Evolutionary conservation across 2,797 vertebrate species (phyloP).

Genomic region (Ptychadena robeensis): DNA sequence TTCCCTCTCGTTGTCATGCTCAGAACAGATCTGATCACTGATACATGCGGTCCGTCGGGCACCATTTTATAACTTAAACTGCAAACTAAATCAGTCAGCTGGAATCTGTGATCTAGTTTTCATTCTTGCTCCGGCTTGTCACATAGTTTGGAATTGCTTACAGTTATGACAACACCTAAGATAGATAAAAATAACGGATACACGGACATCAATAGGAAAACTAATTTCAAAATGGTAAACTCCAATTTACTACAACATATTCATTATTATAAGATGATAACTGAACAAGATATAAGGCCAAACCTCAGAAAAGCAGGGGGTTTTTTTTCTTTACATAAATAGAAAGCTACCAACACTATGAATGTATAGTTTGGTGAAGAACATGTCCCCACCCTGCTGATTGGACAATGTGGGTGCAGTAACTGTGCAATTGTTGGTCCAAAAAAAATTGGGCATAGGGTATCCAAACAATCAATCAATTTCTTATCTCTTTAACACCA

Average conservation of each 20-base stretch:
- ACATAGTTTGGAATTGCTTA: background rate
- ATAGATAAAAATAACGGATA: background rate
- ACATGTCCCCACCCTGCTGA: background rate
- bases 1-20: slow-evolving; percentile 49
- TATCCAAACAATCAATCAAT: too few species aligned
- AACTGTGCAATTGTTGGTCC: too few species aligned
- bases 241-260: background rate
- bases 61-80: slow-evolving; percentile 42
- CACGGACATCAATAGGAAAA: background rate
- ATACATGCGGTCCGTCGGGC: slow-evolving; percentile 53
- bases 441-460: too few species aligned
- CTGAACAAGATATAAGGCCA: background rate
- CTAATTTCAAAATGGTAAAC: background rate
- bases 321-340: too few species aligned
- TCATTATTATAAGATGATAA: background rate
- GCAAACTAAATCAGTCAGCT: slow-evolving; percentile 49
- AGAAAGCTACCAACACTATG: background rate
- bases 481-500: too few species aligned
- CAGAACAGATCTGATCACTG: slow-evolving; percentile 49
- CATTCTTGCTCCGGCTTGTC: background rate
- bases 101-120: slow-evolving; percentile 45
- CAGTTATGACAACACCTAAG: background rate
- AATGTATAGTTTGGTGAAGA: background rate
- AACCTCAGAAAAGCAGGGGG: background rate
- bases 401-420: too few species aligned